phyloP scores from a whole-genome alignment of 2,888 invertebrate genomes.

The Lumbricus terrestris region DNA sequence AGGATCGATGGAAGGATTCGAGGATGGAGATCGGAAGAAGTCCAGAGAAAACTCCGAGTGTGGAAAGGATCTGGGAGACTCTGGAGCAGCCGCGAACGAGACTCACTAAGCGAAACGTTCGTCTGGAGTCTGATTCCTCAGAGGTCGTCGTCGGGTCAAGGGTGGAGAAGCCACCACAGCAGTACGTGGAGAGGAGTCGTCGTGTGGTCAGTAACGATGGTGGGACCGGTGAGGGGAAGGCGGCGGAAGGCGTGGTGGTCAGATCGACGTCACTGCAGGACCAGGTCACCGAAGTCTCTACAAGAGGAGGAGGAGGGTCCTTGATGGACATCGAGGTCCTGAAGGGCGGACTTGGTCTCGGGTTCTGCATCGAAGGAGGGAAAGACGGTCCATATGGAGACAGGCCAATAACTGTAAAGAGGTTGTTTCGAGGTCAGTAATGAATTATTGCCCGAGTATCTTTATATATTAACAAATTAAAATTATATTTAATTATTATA shows the following conservation, averaged over 20 bases:
- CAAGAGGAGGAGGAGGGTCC: not conserved
- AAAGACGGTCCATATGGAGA: conserved; percentile 86
- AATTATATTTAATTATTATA: too few relatives aligned
- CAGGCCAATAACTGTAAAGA: conserved; percentile 83
- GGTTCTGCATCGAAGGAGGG: conserved; percentile 91
- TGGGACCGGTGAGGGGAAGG: not conserved
- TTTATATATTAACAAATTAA: too few relatives aligned
- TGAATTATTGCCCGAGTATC: not conserved
- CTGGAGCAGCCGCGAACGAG: not conserved
- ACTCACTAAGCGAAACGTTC: not conserved
- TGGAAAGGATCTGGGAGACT: not conserved
- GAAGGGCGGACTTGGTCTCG: conserved; percentile 79
- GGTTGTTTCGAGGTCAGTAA: conserved; percentile 83
- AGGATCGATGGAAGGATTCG: not conserved
- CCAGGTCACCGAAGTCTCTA: not conserved
- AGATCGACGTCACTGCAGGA: not conserved
- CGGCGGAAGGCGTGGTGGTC: not conserved
- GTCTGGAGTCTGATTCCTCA: not conserved
- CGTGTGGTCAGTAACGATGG: not conserved
- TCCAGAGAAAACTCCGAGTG: not conserved
- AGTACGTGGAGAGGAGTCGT: not conserved
- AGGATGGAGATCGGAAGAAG: not conserved
- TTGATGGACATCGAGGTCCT: conserved; percentile 63
- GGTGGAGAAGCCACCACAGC: not conserved
- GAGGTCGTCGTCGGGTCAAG: not conserved